Conservation (phyloP, 30 jellyfish, hydroid and myxozoan genomes). For the Hydractinia symbiolongicarpus region DNA sequence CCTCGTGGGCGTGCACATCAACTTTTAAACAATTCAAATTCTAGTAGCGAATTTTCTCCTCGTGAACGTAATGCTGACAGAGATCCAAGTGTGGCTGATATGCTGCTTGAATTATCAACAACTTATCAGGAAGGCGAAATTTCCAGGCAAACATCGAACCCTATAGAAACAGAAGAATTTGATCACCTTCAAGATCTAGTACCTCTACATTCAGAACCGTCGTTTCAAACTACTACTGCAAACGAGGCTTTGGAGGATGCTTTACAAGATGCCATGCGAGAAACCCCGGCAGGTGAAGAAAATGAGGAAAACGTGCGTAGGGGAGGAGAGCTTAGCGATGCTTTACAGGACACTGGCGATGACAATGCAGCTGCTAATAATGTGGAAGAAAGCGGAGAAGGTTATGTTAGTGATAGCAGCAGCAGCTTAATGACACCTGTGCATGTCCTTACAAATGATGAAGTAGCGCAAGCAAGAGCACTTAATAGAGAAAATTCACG, state of each 20-base stretch:
- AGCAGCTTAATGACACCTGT: neutral
- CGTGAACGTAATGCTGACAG: neutral
- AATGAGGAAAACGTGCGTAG: neutral
- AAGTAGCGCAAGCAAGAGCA: too few relatives aligned
- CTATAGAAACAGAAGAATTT: neutral
- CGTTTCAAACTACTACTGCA: neutral
- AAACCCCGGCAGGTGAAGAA: neutral
- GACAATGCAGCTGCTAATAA: neutral
- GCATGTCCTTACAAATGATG: neutral
- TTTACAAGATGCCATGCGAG: slow-evolving; percentile 4
- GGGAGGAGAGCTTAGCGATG: neutral
- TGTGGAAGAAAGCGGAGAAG: neutral
- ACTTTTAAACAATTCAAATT: neutral
- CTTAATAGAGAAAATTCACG: too few relatives aligned
- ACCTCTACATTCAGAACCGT: neutral
- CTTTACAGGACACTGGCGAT: neutral
- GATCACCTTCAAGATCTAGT: neutral
- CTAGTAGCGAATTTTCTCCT: neutral
- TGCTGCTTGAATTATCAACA: slow-evolving; percentile 3
- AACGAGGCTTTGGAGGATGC: neutral
- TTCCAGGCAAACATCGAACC: neutral
- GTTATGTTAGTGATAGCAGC: slow-evolving; percentile 5
- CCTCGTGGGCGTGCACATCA: too few relatives aligned
- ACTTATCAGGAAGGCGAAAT: neutral
- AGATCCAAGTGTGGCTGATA: slow-evolving; percentile 7